Base-by-base conservation (phyloP, 2,797 vertebrate genomes). In the Picus viridis region DNA sequence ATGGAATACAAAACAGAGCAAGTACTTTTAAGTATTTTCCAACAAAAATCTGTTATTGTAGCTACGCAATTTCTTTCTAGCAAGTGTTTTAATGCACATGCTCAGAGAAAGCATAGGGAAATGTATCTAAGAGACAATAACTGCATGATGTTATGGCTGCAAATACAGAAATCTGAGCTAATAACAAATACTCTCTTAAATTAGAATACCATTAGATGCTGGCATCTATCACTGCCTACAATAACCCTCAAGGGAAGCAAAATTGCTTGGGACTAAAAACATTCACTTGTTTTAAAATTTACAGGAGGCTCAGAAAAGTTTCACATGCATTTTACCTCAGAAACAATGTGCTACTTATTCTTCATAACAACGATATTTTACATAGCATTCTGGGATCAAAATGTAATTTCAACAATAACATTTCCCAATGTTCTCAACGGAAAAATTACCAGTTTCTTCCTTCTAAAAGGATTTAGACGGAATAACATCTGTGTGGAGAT, bases 401-500 rank as follows among this genome's bases (percentile, higher is more conserved):
- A 96, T 79, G 95, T 73, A 93, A 93, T 95, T 97, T 97, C 95
- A 93, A 95, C 95, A 97, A 96, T 96, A 97, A 97, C 96, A 95
- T 97, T 97, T 98, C 95, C 94, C 97, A 91, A 96, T 67, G 20
- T 96, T 74, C 93, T 94, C 95, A 68, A 96, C 89, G 89, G 92
- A 97, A 96, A 97, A 95, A 97, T 92, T 86, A 91, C 94, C 78
- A 85, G 93, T 96, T 97, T 92, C 96, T 97, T 97, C 83, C 84
- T 83, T 96, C 93, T 96, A 94, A 97, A 97, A 97, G 95, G 97
- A 91, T 97, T 97, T 96, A 65, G 96, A 96, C 93, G 96, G 95
- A 97, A 96, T 97, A 97, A 97, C 97, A 98, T 98, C 97, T 97
- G 97, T 96, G 96, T 96, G 91, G 95, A 97, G 96, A 97, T 96